Conservation (phyloP, 2,888 invertebrate genomes). For the Bedellia somnulentella region DNA sequence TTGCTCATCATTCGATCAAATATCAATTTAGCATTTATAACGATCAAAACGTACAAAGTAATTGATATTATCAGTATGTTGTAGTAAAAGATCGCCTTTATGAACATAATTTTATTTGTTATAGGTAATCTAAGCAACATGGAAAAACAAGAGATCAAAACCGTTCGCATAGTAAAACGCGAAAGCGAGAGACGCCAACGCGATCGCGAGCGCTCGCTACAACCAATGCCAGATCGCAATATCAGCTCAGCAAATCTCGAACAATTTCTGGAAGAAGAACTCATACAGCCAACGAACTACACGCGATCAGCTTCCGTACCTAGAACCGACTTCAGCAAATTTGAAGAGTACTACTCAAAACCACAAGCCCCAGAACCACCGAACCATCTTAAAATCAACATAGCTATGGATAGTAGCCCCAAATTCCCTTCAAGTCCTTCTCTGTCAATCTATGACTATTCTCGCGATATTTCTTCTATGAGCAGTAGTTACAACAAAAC, state of each 20-base stretch:
- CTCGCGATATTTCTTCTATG: constrained; percentile 39
- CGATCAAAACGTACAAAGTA: too few relatives aligned
- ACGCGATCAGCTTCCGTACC: constrained; percentile 57
- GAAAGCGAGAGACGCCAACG: constrained; percentile 86
- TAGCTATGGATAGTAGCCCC: constrained; percentile 38
- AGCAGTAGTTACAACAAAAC: constrained; percentile 44
- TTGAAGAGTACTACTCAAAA: constrained; percentile 36
- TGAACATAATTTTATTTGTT: too few relatives aligned
- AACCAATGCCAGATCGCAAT: constrained; percentile 51
- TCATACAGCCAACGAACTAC: constrained; percentile 33
- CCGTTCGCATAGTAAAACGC: constrained; percentile 89
- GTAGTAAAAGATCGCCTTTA: too few relatives aligned
- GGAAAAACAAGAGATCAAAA: constrained; percentile 89
- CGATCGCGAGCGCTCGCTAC: constrained; percentile 70
- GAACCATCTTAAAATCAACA: constrained; percentile 29
- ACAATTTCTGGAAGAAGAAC: constrained; percentile 50
- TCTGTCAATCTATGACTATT: constrained; percentile 46
- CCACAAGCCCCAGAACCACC: constrained; percentile 24
- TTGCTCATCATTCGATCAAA: too few relatives aligned
- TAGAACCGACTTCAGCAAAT: constrained; percentile 38
- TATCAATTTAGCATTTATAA: too few relatives aligned
- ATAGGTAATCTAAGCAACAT: constrained; percentile 69
- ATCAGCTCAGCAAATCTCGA: constrained; percentile 40
- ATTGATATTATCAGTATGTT: too few relatives aligned
- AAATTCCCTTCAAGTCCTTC: constrained; percentile 52